Conservation (phyloP, 2,797 vertebrate species). For the Diceros bicornis region DNA sequence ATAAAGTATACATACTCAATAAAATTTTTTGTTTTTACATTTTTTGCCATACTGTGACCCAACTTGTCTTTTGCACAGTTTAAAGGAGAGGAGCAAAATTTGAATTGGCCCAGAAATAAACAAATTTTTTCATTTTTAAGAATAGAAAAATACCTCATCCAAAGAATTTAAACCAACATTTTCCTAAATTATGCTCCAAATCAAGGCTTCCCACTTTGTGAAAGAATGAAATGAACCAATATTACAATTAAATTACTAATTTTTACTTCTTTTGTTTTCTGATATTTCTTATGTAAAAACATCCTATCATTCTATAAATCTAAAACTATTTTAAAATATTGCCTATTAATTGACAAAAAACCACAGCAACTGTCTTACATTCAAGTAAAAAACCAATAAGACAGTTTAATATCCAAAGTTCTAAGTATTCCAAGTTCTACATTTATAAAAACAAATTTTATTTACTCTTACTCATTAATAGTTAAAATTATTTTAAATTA, state of each 20-base stretch:
- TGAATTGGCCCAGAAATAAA: slow-evolving; percentile 5
- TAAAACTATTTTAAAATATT: not conserved
- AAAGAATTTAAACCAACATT: slow-evolving; percentile 13
- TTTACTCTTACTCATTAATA: not conserved
- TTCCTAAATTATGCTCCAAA: slow-evolving; percentile 2
- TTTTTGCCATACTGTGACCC: not conserved
- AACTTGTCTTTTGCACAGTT: slow-evolving; percentile 58
- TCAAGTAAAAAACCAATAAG: slow-evolving; percentile 34
- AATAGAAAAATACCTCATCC: not conserved
- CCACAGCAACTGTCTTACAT: not conserved
- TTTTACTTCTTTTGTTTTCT: slow-evolving; percentile 8
- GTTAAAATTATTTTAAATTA: not conserved
- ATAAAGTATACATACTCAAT: not conserved
- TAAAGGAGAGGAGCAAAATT: slow-evolving; percentile 7
- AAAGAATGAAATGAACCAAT: not conserved
- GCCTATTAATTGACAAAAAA: not conserved
- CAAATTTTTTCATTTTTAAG: not conserved
- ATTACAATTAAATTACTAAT: not conserved
- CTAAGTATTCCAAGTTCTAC: slow-evolving; percentile 12
- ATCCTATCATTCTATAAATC: not conserved
- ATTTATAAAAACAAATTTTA: slow-evolving; percentile 11
- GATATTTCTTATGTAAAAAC: slow-evolving; percentile 16
- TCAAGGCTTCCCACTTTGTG: not conserved
- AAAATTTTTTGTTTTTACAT: not conserved
- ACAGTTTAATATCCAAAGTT: not conserved